Base-by-base conservation (phyloP, 2,113 vertebrate genomes). In the Crotalus horridus region DNA sequence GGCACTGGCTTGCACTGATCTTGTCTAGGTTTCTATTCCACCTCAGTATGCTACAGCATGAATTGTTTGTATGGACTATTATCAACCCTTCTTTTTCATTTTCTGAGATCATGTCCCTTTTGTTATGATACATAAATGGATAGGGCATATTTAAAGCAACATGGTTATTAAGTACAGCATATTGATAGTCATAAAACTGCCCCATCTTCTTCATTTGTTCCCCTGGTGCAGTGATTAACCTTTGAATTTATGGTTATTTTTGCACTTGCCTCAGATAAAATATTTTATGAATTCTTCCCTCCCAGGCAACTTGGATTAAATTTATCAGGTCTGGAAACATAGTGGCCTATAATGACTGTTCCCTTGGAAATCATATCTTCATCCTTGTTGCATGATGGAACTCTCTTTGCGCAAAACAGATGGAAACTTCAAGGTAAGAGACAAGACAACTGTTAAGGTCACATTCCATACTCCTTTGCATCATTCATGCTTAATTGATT, bases 191-290 rank as follows among this genome's bases (percentile, higher is more conserved):
- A 97, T 98, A 97, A 98, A 98, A 96, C 94, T 96, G 95, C 93
- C 96, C 96, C 93, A n/a, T 97, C 96, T 98, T 97, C 97, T 97
- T 98, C 96, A 96, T 97, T 95, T 97, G 93, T 95, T 97, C 97
- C 96, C 97, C 96, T 96, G 95, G 92, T 94, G 96, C 95, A 96
- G 96, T 97, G 96, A 98, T 98, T 98, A 98, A 98, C 97, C 97
- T 98, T 98, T 98, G 97, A 96, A 96, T 98, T 98, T 98, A 98
- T 98, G 97, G 97, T 96, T 96, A 97, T 95, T 97, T 98, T 97
- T 97, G 94, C 96, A 97, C 95, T 98, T 97, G 92, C 95, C 95
- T 97, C 95, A 97, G 94, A 97, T 98, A 97, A 98, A 98, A 96
- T 97, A 96, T 97, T 98, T 98, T 98, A 98, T 96, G 95, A 96